Evolutionary conservation across 1,140 invertebrate genomes (phyloP), one percentile per base, ranked within the genome.

Genomic region (Drepana arcuata): DNA sequence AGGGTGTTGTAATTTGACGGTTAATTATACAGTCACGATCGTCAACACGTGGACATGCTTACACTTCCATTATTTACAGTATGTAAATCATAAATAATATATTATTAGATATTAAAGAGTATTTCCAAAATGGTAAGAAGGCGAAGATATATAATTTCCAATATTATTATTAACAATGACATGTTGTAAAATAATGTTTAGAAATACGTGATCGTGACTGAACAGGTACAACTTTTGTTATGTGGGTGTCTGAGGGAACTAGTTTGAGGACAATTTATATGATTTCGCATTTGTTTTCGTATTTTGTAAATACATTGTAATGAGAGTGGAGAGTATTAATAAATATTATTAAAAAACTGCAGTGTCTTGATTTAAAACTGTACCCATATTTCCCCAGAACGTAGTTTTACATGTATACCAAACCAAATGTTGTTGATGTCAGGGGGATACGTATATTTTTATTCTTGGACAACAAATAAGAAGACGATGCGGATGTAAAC

Each of bases 301-400:
- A 72, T 72, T 70, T 75, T 79, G 74, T 79, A 79, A 72, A 79
- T 79, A 75, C 44, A 75, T 61, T 73, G 60, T 75, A 69, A 67
- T 41, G 58, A 59, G 46, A 58, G 41, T 60, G 41, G 57, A 54
- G 52, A 49, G 48, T 69, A 67, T 68, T 67, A 77, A 69, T 72
- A 70, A 79, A 79, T 67, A 73, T 69, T 61, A 66, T 51, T 56
- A 47, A 67, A 67, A 61, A 48, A 36, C 4, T 44, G n/a, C n/a
- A n/a, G n/a, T n/a, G n/a, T n/a, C n/a, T n/a, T n/a, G n/a, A n/a
- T n/a, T n/a, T n/a, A n/a, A n/a, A n/a, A n/a, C n/a, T n/a, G n/a
- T n/a, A n/a, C n/a, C n/a, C n/a, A n/a, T n/a, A n/a, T n/a, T n/a
- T n/a, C n/a, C n/a, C n/a, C n/a, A n/a, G n/a, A n/a, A n/a, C n/a